These are phyloP conservation scores for Allophyes oxyacanthae DNA, from an alignment of 2,888 invertebrate genomes.

Conservation along the genomic window DNA sequence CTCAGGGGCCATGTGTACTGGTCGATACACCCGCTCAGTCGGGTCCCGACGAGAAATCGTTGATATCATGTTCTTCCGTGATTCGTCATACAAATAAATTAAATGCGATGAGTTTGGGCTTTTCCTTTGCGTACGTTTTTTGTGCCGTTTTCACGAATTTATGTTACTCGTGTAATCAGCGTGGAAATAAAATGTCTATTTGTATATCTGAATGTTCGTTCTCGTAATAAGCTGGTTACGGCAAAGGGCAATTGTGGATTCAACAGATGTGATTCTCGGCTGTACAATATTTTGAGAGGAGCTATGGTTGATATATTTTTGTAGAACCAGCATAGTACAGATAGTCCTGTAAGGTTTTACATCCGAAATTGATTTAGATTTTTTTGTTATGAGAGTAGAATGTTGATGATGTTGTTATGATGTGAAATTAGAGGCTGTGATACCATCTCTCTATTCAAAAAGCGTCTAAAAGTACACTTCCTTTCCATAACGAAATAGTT, in stretches of 20 bases:
- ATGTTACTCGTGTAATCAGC: slow-evolving; percentile 43
- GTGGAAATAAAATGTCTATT: slow-evolving; percentile 27
- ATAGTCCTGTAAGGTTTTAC: too few species aligned
- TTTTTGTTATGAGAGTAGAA: too few species aligned
- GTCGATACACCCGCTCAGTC: slow-evolving; percentile 9
- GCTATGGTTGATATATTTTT: neutral
- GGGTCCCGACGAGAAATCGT: slow-evolving; percentile 33
- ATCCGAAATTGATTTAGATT: too few species aligned
- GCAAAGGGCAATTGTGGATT: slow-evolving; percentile 31
- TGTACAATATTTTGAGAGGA: slow-evolving; percentile 6
- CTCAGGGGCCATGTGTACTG: slow-evolving; percentile 20
- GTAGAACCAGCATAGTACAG: too few species aligned
- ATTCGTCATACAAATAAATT: slow-evolving; percentile 55
- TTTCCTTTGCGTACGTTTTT: slow-evolving; percentile 36
- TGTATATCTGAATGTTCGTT: slow-evolving; percentile 23
- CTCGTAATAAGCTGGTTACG: slow-evolving; percentile 35
- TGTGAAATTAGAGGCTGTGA: too few species aligned
- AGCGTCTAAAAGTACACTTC: too few species aligned
- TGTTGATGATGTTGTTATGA: too few species aligned
- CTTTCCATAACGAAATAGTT: too few species aligned
- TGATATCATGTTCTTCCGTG: slow-evolving; percentile 53
- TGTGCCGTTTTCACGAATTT: slow-evolving; percentile 25
- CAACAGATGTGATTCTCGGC: slow-evolving; percentile 28
- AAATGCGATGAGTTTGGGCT: slow-evolving; percentile 52
- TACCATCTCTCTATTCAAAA: too few species aligned